phyloP scores from a whole-genome alignment of 2,113 vertebrate species.

The Mixornis gularis region DNA sequence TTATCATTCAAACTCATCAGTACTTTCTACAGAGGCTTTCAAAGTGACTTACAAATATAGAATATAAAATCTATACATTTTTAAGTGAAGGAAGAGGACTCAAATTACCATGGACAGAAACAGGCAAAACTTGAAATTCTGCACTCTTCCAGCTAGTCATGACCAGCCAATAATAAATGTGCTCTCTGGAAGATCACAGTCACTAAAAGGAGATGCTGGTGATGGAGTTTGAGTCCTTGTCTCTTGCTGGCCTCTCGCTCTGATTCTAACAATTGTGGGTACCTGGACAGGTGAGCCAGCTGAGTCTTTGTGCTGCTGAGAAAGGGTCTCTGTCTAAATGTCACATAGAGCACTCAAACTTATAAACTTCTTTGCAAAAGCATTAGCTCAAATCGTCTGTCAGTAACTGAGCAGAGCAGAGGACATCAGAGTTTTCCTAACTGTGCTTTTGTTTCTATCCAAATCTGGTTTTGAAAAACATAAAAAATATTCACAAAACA shows the following conservation, averaged over 20 bases:
- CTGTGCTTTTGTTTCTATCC: neutral
- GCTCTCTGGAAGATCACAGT: neutral
- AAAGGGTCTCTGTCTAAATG: neutral
- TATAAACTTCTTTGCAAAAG: neutral
- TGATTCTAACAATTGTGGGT: neutral
- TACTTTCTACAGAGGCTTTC: neutral
- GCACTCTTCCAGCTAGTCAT: neutral
- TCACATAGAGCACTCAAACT: neutral
- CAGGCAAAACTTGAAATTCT: neutral
- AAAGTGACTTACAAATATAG: neutral
- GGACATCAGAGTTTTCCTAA: neutral
- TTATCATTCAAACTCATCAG: neutral
- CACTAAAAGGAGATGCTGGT: neutral
- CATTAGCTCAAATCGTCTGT: neutral
- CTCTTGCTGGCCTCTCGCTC: neutral
- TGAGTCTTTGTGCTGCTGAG: neutral
- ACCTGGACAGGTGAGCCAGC: neutral
- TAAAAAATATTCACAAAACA: neutral
- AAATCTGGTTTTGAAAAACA: neutral
- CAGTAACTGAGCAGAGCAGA: neutral
- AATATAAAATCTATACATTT: neutral
- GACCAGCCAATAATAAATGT: neutral
- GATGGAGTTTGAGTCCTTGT: neutral
- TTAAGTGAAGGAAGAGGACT: neutral
- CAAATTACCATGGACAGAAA: neutral